Base-by-base conservation (phyloP, 2,797 vertebrate genomes). In the Iguana delicatissima region DNA sequence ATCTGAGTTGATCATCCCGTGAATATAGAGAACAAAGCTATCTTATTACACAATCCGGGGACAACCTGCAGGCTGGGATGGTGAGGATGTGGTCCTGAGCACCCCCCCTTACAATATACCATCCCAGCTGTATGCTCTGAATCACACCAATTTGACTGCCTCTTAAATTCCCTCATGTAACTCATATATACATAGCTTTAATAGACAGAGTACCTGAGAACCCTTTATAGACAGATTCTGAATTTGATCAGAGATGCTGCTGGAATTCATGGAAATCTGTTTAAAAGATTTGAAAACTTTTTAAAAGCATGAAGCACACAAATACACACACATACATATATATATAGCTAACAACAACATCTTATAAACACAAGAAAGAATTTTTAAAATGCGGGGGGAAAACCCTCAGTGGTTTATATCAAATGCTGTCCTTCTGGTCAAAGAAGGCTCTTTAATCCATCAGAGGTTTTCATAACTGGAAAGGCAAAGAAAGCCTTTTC, bases 211-310 rank as follows among this genome's bases (percentile, higher is more conserved):
- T 96, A 98, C 97, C 98, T 98, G 98, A 96, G 97, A 96, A 95
- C 98, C 97, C 91, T 98, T 98, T 97, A 97, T 94, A 94, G 98
- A 98, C 92, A 98, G 97, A 86, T 97, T 98, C 97, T 98, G 97
- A 95, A 98, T 96, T 93, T 97, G 97, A 92, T 97, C 96, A 73
- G 97, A 97, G 89, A 98, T 94, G 94, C 90, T 97, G 97, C 97
- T 97, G 97, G 96, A 97, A 79, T 97, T 97, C 97, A 97, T 96
- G 85, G 97, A 98, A 91, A 96, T 96, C 98, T 98, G 93, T 95
- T 85, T 62, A 73, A 86, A 86, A 90, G 57, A 80, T 62, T 67
- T 79, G 6, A 79, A 32, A 84, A 13, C 29, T 57, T 59, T 80
- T 95, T 96, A 96, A 94, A 96, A 93, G 29, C 86, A 87, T 1